These are phyloP conservation scores for Leucoraja ocellata DNA, from an alignment of 2,797 vertebrate genomes.

Conservation along the genomic window DNA sequence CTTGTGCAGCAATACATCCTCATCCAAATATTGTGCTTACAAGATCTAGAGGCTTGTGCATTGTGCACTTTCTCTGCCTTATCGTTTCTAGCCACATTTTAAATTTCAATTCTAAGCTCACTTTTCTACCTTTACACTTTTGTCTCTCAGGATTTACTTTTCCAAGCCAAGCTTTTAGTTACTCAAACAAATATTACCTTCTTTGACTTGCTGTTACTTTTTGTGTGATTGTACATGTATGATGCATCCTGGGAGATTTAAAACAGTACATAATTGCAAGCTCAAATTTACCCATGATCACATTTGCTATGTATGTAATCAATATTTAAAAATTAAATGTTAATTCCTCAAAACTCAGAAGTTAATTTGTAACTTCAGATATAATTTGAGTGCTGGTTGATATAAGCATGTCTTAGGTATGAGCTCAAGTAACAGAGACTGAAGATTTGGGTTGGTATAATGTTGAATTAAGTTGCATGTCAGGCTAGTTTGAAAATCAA, in stretches of 20 bases:
- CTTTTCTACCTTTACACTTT: not conserved
- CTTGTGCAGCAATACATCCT: not conserved
- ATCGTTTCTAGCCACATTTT: not conserved
- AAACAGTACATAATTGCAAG: not conserved
- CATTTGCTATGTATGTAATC: not conserved
- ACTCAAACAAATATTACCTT: not conserved
- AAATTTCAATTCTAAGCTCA: not conserved
- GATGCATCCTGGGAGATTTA: not conserved
- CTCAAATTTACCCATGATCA: not conserved
- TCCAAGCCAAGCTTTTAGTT: not conserved
- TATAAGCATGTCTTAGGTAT: not conserved
- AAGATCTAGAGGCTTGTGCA: not conserved
- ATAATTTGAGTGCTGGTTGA: not conserved
- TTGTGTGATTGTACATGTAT: not conserved
- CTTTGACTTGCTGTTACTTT: constrained; percentile 8
- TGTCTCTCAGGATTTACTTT: not conserved
- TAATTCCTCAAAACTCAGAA: not conserved
- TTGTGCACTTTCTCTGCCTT: not conserved
- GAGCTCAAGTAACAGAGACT: not conserved
- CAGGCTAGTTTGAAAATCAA: not conserved
- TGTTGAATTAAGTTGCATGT: not conserved
- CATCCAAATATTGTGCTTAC: not conserved
- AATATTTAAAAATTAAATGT: not conserved
- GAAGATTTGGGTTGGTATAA: not conserved
- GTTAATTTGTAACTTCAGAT: not conserved